Evolutionary conservation across 2,113 vertebrate genomes (phyloP).

Genomic region (Trogon surrucura): DNA sequence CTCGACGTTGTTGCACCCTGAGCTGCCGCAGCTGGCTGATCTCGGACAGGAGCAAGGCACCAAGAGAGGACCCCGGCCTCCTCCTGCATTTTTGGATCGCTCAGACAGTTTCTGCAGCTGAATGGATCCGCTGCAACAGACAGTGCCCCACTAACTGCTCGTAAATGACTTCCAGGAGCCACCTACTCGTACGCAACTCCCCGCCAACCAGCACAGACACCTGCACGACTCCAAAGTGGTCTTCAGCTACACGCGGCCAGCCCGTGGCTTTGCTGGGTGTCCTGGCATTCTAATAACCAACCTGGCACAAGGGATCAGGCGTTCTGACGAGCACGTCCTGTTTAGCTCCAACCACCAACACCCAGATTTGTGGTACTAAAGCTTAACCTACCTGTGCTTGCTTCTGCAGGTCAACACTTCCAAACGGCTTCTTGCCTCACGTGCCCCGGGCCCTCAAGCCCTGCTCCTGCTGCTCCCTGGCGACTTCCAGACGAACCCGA

Average conservation of each 20-base stretch:
- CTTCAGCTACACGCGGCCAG: not conserved
- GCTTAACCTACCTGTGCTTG: not conserved
- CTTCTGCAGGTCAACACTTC: not conserved
- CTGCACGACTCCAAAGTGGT: not conserved
- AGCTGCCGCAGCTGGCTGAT: not conserved
- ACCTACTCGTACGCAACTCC: not conserved
- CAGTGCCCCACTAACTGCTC: rapidly evolving
- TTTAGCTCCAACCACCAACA: not conserved
- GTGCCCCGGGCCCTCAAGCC: not conserved
- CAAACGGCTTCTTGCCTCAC: not conserved
- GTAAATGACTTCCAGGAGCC: not conserved
- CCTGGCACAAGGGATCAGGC: not conserved
- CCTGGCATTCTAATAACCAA: not conserved
- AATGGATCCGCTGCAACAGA: not conserved
- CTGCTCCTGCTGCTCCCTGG: not conserved
- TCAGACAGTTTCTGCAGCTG: not conserved
- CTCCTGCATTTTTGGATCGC: not conserved
- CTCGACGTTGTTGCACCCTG: too few relatives aligned
- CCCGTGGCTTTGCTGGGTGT: not conserved
- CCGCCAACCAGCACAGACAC: not conserved
- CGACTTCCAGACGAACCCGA: not conserved
- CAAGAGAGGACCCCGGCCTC: not conserved
- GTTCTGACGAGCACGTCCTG: rapidly evolving
- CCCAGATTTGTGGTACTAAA: not conserved
- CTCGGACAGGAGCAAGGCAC: not conserved